These are phyloP conservation scores for Eueides isabella DNA, from an alignment of 1,140 invertebrate genomes.

Conservation along the genomic window DNA sequence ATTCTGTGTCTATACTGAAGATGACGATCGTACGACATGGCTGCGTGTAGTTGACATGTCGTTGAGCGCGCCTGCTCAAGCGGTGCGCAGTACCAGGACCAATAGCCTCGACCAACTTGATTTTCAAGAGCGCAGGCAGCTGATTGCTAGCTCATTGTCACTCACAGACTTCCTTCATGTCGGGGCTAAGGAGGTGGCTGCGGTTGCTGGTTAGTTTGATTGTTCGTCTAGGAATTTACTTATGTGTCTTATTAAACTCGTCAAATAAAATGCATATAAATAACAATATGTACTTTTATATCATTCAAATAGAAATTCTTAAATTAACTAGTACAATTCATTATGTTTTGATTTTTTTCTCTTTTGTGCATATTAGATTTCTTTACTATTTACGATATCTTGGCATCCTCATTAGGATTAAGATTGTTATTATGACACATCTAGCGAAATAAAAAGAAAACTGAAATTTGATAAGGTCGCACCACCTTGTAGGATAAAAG, in stretches of 20 bases:
- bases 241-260: too few relatives aligned
- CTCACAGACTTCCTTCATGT: constrained; percentile 92
- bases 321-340: background rate
- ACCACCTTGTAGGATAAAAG: too few relatives aligned
- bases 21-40: constrained; percentile 71
- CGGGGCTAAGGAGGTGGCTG: constrained; percentile 85
- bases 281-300: background rate
- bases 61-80: constrained; percentile 75
- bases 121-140: constrained; percentile 94
- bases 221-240: background rate
- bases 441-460: background rate
- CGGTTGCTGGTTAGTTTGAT: constrained; percentile 75
- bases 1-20: constrained; percentile 56
- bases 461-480: too few relatives aligned
- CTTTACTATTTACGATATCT: background rate
- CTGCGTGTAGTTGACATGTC: constrained; percentile 79
- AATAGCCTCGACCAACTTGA: constrained; percentile 94
- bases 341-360: too few relatives aligned
- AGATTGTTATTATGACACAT: background rate
- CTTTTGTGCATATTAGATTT: too few relatives aligned
- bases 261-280: too few relatives aligned
- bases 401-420: background rate
- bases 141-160: constrained; percentile 93
- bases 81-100: constrained; percentile 84
- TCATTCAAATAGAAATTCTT: background rate